These are phyloP conservation scores for Thamnophis elegans DNA, from an alignment of 2,797 vertebrate species.

Conservation along the genomic window DNA sequence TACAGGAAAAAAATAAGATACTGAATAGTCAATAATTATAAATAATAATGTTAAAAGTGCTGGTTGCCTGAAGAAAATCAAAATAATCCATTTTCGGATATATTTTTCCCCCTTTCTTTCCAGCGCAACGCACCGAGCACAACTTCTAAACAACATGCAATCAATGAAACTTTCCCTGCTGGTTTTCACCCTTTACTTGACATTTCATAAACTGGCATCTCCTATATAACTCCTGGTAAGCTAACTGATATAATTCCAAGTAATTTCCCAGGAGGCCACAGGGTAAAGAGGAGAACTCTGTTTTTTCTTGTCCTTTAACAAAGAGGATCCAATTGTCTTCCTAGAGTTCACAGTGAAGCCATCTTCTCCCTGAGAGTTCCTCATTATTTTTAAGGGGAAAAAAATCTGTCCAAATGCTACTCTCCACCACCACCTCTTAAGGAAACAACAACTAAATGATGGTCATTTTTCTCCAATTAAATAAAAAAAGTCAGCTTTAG, in stretches of 20 bases:
- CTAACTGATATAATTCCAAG: slow-evolving; percentile 36
- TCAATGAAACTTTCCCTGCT: background rate
- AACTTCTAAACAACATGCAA: slow-evolving; percentile 9
- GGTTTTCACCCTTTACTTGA: slow-evolving; percentile 8
- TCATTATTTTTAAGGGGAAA: background rate
- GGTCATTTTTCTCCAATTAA: background rate
- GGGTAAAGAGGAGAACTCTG: slow-evolving; percentile 1
- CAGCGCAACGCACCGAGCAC: background rate
- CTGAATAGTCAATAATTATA: background rate
- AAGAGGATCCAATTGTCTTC: slow-evolving; percentile 18
- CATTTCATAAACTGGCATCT: slow-evolving; percentile 37
- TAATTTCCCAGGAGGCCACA: slow-evolving; percentile 38
- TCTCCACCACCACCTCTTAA: slow-evolving; percentile 15
- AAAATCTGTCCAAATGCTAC: slow-evolving; percentile 50
- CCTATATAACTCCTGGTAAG: slow-evolving; percentile 3
- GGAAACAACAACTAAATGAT: background rate
- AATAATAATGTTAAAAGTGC: background rate
- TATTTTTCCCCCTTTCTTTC: background rate
- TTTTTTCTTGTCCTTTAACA: slow-evolving; percentile 12
- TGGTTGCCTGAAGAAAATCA: background rate
- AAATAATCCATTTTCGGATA: background rate
- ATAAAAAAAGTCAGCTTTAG: background rate
- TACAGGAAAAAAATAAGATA: background rate
- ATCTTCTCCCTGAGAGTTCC: slow-evolving; percentile 23
- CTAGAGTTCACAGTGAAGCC: slow-evolving; percentile 31